Base-by-base conservation (phyloP, 2,113 vertebrate species). In the Cyphotilapia sp. region DNA sequence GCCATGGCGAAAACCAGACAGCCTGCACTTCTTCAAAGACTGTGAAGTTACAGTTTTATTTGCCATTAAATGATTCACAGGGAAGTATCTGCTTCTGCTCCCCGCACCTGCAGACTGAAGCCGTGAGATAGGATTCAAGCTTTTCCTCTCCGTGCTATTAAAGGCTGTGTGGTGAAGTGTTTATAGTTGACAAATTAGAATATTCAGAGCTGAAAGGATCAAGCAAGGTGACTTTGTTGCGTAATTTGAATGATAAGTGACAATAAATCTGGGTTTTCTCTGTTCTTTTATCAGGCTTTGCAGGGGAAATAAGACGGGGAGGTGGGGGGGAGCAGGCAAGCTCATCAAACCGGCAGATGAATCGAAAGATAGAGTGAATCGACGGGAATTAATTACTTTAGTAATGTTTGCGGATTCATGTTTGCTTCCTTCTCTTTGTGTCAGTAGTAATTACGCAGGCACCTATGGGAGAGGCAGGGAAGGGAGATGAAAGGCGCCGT, bases 401-500 rank as follows among this genome's bases (percentile, higher is more conserved):
- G 88, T 92, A 87, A 89, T 86, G 89, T 95, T 93, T 93, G 89
- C 29, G 42, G 76, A 88, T 90, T 93, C 86, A 85, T 88, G 91
- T 93, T 85, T 90, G 82, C 84, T 83, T 91, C 87, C 85, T 89
- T 90, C 85, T 93, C 91, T 93, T 88, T 93, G 89, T 89, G 93
- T 93, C 89, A 54, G 90, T 87, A 76, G 91, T 92, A 92, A 95
- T 94, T 91, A 90, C 85, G n/a, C 88, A 63, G 88, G 54, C 74
- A 88, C 90, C 90, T 92, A 87, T 19, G 89, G 92, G 89, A 91
- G 82, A 87, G 86, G 80, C 84, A 81, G 86, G 88, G 86, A 87
- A 87, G 90, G 38, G 49, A 91, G 94, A 95, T 95, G 94, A 95
- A 95, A 96, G 95, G 94, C 57, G 6, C 76, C 31, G 87, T 84